Evolutionary conservation across 1,140 invertebrate species (phyloP), one percentile per base, ranked within the genome.

Genomic region (Meloidogyne exigua): DNA sequence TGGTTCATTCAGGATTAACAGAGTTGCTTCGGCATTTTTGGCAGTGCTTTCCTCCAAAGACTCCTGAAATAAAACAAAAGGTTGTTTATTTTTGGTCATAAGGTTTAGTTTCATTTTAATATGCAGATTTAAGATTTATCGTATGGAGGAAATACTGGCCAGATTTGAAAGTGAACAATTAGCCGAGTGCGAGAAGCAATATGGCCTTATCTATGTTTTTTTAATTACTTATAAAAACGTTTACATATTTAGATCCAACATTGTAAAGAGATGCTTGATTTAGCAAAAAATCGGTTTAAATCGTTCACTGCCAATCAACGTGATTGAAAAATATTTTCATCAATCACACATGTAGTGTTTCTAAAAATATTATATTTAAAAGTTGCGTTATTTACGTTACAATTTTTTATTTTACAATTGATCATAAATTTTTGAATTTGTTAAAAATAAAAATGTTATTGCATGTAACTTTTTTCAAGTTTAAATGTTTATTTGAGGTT

Each of bases 11-110:
- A 7, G 72, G 77, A 11, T 28, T 80, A 18, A 72, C 78, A 21
- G 85, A 87, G 68, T 73, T 86, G 32, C 69, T 86, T n/a, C 79
- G 80, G 49, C 84, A 86, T 25, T 86, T 86, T 70, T 86, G 84
- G 84, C 66, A 32, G 12, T 86, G 84, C 57, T 84, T 86, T 70
- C 84, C 84, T 2, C 79, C 83, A 0, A 74, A 65, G 12, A 76
- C 72, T 7, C 70, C 76, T 3, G 85, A 81, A 82, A 39, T 69
- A 70, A 73, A 76, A 82, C 67, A 80, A 26, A 86, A 86, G 71
- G 80, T 85, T 36, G 66, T 21, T 77, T 49, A 3, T 63, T 66
- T 49, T 72, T 26, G 25, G 15, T 5, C 0, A 18, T 67, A 70
- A 26, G 11, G 0, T 32, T 32, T 32, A 7, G 39, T 62, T 28